phyloP scores from a whole-genome alignment of 2,797 vertebrate genomes.

The Nothura maculosa region DNA sequence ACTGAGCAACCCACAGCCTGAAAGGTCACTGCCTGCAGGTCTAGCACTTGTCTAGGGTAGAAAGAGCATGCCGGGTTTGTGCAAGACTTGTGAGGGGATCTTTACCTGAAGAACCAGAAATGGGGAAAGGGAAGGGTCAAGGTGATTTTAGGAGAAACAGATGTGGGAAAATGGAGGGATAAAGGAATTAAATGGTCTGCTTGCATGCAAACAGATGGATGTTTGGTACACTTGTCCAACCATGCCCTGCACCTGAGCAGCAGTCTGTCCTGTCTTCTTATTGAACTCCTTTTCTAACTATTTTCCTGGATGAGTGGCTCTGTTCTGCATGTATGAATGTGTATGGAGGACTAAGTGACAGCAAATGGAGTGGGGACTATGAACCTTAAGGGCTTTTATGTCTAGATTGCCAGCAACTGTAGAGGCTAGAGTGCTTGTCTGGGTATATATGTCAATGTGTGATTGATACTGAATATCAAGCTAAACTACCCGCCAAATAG shows the following conservation, averaged over 20 bases:
- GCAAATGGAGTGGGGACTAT: background rate
- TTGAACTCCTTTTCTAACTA: background rate
- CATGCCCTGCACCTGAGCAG: background rate
- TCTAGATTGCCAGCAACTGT: background rate
- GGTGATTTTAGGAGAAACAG: background rate
- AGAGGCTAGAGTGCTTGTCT: background rate
- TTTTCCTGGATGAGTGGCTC: background rate
- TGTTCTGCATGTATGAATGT: background rate
- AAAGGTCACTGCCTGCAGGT: background rate
- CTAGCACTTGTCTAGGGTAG: background rate
- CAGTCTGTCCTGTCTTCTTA: background rate
- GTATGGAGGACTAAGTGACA: background rate
- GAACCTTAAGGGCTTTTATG: accelerated
- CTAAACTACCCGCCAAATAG: background rate
- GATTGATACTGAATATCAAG: background rate
- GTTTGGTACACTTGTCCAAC: background rate
- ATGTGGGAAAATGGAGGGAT: background rate
- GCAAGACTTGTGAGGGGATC: background rate
- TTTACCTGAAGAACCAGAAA: background rate
- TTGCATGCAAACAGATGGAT: background rate
- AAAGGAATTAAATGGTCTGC: background rate
- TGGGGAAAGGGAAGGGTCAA: background rate
- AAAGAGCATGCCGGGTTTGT: background rate
- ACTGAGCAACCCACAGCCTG: background rate
- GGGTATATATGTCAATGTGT: background rate